A percentile compares a stretch with the other conserved stretches of the same genome.
phyloP scores from a whole-genome alignment of 2,113 vertebrate species.

The Psophia crepitans region DNA sequence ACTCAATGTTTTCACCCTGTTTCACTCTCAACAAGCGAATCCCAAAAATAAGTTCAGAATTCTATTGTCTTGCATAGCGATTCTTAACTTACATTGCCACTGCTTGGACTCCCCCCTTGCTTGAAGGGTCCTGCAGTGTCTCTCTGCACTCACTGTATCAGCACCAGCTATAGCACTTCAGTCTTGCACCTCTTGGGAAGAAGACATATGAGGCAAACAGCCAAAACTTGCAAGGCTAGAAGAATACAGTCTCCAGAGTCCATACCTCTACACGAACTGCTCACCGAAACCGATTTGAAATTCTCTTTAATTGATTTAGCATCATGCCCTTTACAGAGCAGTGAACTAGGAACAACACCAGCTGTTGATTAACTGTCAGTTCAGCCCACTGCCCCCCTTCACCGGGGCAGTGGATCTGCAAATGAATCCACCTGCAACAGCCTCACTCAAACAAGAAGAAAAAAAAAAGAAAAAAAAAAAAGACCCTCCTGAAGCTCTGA shows the following conservation, averaged over 20 bases:
- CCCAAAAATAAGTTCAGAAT: not conserved
- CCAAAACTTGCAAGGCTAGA: not conserved
- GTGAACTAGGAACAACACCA: accelerated
- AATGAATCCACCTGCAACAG: not conserved
- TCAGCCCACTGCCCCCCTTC: not conserved
- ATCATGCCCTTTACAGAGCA: not conserved
- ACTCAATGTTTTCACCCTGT: not conserved
- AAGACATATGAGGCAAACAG: not conserved
- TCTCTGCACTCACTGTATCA: not conserved
- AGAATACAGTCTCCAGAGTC: not conserved
- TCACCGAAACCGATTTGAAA: not conserved
- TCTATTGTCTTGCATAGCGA: not conserved
- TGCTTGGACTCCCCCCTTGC: not conserved
- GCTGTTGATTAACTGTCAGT: not conserved
- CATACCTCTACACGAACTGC: not conserved
- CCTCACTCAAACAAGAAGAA: not conserved
- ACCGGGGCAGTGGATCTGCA: not conserved
- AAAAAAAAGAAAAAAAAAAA: not conserved
- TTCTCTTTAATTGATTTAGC: not conserved
- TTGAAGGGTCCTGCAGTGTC: not conserved
- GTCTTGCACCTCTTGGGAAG: not conserved
- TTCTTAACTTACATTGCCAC: not conserved
- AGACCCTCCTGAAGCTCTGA: not conserved
- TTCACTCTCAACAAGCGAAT: not conserved
- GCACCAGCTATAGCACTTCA: not conserved